Base-by-base conservation (phyloP, 2,797 vertebrate genomes). In the Chelmon rostratus region DNA sequence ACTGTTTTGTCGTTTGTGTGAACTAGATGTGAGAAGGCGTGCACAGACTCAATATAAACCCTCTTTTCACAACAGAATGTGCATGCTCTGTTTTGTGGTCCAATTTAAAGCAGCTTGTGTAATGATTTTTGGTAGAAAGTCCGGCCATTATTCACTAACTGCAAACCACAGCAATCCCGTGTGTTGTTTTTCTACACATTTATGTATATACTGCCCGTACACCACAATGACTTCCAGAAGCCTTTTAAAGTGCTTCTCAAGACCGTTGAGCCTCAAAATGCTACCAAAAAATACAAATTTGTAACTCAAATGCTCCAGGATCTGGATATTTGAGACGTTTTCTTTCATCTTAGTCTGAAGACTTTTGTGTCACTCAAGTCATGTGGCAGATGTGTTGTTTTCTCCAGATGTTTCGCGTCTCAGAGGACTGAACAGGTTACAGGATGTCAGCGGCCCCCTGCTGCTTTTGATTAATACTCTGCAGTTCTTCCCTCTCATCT, bases 381-480 rank as follows among this genome's bases (percentile, higher is more conserved):
- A 61, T 52, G 52, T 54, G 19, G 1, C 25, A 72, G 47, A 46
- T 69, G 25, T 49, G 16, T 49, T 73, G 49, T 66, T 68, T 77
- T 74, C 31, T 75, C 53, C 63, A 65, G 63, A 75, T 82, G 77
- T 79, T 69, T 58, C 58, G 54, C 59, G 37, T 21, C 61, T 73
- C 52, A 54, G 65, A 52, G 59, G 63, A 71, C 57, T 19, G 35
- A 72, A 56, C 66, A 71, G 64, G 50, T 68, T 25, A 68, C 69
- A 64, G 38, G 31, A 53, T 19, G 25, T 75, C 79, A 78, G 68
- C 58, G 12, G 37, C 46, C 56, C 62, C 54, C 49, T 52, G 42
- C 46, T 76, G 31, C 23, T 40, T 74, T 69, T 7, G 33, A 31
- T 76, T 44, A 50, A 52, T 44, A 35, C 49, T 19, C 21, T 31